Evolutionary conservation across 2,797 vertebrate species (phyloP).

Genomic region (Pteropus rufus): DNA sequence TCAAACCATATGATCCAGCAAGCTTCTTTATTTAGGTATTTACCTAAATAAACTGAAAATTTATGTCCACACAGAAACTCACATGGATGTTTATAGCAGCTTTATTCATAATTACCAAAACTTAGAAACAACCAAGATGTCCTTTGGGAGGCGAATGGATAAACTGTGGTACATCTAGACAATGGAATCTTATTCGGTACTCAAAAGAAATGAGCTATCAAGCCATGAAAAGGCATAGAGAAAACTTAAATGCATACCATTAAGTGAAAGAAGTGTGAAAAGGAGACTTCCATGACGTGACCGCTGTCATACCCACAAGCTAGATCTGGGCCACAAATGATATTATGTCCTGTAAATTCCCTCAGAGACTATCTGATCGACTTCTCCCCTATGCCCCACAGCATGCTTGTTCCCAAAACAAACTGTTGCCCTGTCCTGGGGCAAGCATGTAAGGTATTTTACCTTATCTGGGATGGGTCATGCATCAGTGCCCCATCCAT

Average conservation of each 20-base stretch:
- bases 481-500: too few species aligned
- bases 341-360: not conserved
- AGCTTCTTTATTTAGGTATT: not conserved
- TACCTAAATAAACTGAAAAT: not conserved
- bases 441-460: not conserved
- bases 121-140: not conserved
- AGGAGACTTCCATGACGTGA: not conserved
- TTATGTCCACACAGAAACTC: not conserved
- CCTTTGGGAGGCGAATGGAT: not conserved
- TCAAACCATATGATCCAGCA: not conserved
- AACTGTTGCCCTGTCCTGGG: not conserved
- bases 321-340: not conserved
- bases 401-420: not conserved
- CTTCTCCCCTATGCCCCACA: not conserved
- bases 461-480: not conserved
- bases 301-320: not conserved
- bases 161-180: not conserved
- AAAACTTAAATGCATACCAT: not conserved
- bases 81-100: not conserved
- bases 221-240: not conserved
- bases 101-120: not conserved
- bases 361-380: not conserved
- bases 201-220: not conserved
- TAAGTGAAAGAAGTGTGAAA: not conserved
- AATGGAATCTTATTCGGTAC: not conserved